These are phyloP conservation scores for Phalacrocorax aristotelis DNA, from an alignment of 2,113 vertebrate species.

Conservation along the genomic window DNA sequence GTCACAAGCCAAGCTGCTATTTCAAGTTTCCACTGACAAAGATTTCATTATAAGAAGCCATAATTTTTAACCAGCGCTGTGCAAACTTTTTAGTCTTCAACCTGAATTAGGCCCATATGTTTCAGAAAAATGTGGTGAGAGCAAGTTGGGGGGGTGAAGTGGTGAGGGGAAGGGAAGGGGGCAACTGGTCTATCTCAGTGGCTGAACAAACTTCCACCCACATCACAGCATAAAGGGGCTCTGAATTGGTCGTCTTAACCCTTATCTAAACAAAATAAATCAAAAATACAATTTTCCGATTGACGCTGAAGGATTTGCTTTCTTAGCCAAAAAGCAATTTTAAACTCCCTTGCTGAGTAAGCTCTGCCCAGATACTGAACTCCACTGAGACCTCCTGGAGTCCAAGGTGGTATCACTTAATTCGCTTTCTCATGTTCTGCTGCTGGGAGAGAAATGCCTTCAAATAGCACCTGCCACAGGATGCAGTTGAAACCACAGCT, in stretches of 20 bases:
- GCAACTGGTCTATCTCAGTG: conserved; percentile 45
- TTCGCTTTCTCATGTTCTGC: neutral
- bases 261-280: conserved; percentile 69
- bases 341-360: conserved; percentile 28
- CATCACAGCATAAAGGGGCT: conserved; percentile 38
- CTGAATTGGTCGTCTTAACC: conserved; percentile 40
- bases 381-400: neutral
- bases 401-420: neutral
- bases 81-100: conserved; percentile 64
- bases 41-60: conserved; percentile 79
- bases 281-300: conserved; percentile 53
- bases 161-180: neutral
- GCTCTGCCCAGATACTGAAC: conserved; percentile 1
- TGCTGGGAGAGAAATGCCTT: neutral
- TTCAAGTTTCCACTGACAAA: conserved; percentile 76
- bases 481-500: conserved; percentile 20
- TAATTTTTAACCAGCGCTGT: conserved; percentile 71
- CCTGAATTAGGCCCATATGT: conserved; percentile 80
- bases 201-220: conserved; percentile 60
- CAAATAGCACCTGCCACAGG: conserved; percentile 33
- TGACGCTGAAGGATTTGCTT: conserved; percentile 57
- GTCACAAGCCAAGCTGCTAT: conserved; percentile 60
- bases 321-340: conserved; percentile 57
- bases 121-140: conserved; percentile 39
- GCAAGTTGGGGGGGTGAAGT: neutral